Percentiles rank a stretch among this genome's conserved stretches.
Evolutionary conservation across 2,113 vertebrate genomes (phyloP).

Genomic region (Elephas maximus): DNA sequence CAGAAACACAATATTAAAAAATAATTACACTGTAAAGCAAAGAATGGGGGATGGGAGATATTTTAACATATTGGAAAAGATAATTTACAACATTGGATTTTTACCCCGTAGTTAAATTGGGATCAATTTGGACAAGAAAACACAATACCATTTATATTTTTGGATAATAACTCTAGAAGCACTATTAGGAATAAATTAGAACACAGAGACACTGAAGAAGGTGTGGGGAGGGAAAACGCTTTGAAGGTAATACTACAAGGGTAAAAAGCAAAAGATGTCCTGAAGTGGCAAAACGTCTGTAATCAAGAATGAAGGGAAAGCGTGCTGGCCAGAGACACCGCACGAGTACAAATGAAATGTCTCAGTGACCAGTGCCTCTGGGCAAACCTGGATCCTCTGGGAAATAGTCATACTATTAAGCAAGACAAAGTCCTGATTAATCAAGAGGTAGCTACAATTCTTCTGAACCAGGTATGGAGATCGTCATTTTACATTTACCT

Average conservation of each 20-base stretch:
- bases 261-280: background rate
- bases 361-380: background rate
- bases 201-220: background rate
- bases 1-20: no score
- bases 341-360: background rate
- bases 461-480: background rate
- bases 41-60: background rate
- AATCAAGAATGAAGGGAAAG: background rate
- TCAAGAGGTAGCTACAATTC: background rate
- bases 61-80: background rate
- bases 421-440: slow-evolving; percentile 24
- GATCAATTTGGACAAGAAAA: background rate
- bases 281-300: background rate
- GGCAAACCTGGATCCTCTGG: background rate
- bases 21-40: background rate
- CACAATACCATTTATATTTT: slow-evolving; percentile 9
- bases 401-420: background rate
- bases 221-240: background rate
- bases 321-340: background rate
- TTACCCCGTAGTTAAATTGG: background rate
- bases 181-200: slow-evolving; percentile 21
- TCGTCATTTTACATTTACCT: background rate
- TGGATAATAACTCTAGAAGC: background rate
- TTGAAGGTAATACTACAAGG: background rate
- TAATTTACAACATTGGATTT: background rate